phyloP scores from a whole-genome alignment of 2,888 invertebrate species.

The Tortrix viridana region DNA sequence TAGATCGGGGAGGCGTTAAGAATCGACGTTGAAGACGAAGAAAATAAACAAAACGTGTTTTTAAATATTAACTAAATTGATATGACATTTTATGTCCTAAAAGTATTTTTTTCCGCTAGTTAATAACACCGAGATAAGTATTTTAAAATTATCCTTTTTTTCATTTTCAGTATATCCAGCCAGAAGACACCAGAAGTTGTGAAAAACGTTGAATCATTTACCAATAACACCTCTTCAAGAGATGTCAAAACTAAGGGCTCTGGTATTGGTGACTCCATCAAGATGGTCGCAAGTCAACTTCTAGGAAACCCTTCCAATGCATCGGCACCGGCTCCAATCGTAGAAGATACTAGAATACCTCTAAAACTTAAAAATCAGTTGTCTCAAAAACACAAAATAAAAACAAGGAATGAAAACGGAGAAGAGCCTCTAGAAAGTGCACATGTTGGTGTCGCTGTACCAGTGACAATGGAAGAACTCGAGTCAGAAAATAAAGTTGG shows the following conservation, averaged over 20 bases:
- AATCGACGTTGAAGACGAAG: too few relatives aligned
- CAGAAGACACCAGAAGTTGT: constrained; percentile 37
- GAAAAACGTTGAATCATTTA: constrained; percentile 30
- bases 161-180: constrained; percentile 48
- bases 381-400: constrained; percentile 68
- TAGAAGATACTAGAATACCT: constrained; percentile 85
- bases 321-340: constrained; percentile 66
- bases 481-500: constrained; percentile 81
- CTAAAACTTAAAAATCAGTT: constrained; percentile 85
- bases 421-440: constrained; percentile 74
- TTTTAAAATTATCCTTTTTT: constrained; percentile 2
- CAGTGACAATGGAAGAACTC: constrained; percentile 85
- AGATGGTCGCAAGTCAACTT: constrained; percentile 84
- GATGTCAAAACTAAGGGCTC: constrained; percentile 72
- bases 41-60: too few relatives aligned
- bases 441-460: constrained; percentile 87
- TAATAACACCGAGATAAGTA: too few relatives aligned
- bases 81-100: not conserved
- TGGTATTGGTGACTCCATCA: constrained; percentile 82
- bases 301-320: constrained; percentile 73
- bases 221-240: constrained; percentile 56
- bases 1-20: too few relatives aligned
- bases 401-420: constrained; percentile 69
- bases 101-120: constrained; percentile 1
- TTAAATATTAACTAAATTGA: too few relatives aligned